Base-by-base conservation (phyloP, 2,113 vertebrate species). In the Morone saxatilis region DNA sequence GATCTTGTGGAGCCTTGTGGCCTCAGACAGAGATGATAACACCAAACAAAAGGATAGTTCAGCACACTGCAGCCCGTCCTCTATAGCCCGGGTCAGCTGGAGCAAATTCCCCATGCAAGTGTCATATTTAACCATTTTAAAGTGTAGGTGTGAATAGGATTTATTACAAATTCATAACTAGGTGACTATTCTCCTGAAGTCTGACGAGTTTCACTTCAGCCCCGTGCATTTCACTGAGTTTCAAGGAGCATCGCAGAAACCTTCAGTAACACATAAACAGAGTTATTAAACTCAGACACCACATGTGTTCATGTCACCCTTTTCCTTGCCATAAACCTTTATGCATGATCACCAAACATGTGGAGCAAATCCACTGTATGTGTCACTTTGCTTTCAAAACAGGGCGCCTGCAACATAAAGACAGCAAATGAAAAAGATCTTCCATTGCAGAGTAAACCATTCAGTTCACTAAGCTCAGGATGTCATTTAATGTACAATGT, bases 31-130 rank as follows among this genome's bases (percentile, higher is more conserved):
- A n/a, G 22, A 22, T 11, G 7, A 48, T 68, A 48, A 59, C 67
- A 43, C 14, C 40, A 16, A 53, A 43, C 61, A 36, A 50, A 31
- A 76, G 74, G n/a, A 66, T 50, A 31, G 41, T 16, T 48, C 53
- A 40, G 19, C 43, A 17, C 63, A 6, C 41, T 47, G 51, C 31
- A 47, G 45, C 17, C 25, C 4, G 14, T 19, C 17, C 16, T 62
- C 60, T 20, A 6, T 40, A 12, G 20, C 0, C 0, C 5, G 17
- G 7, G 9, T 50, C 17, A 38, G 71, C 45, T 41, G 47, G 45
- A 75, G 53, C 4, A 53, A 25, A 83, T 73, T 72, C 67, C 83
- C 22, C 72, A 54, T 9, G 20, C 38, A 7, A 0, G 57, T 60
- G 43, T 66, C 2, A 2, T 0, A 16, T 60, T 63, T 8, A 9